Evolutionary conservation across 2,888 invertebrate species (phyloP), one percentile per base, ranked within the genome.

Genomic region (Endotricha flammealis): DNA sequence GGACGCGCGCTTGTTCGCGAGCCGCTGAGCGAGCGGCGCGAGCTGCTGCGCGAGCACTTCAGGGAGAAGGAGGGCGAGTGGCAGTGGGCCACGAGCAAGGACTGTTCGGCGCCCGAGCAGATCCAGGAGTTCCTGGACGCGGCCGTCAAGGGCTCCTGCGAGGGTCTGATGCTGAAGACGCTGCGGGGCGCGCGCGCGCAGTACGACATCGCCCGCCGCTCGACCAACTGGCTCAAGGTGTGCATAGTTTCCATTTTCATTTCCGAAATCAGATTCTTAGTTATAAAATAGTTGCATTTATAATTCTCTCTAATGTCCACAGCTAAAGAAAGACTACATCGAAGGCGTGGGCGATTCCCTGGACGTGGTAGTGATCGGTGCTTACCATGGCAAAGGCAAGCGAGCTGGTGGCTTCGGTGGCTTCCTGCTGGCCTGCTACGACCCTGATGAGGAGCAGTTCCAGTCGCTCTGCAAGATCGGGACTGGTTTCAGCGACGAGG

Each of bases 131-230:
- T 98, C 78, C 87, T 99, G 36, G 98, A 99, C 36, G 96, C 96
- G 64, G 94, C 98, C 3, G 92, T 99, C 36, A 44, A 64, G 88
- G 97, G 95, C 35, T 97, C 97, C 66, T 99, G 99, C 80, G 99
- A 99, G 87, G 99, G 99, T 1, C 88, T 99, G 38, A 99, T 99
- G 99, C 96, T 99, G 4, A 99, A 99, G 88, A 96, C 98, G 0
- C 81, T 99, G 32, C 90, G 92, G 52, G 91, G 91, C 16, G 72
- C 75, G 2, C 93, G 95, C 57, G 96, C 99, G 0, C 93, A 95
- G 0, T 99, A 99, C 77, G 99, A 99, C 88, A 99, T 99, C 54
- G 98, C 99, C 0, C 95, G 97, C 55, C 87, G 99, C 23, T 96
- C 96, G 0, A 91, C 92, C 47, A 97, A 97, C 75, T 98, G 98